These are phyloP conservation scores for Allophyes oxyacanthae DNA, from an alignment of 2,888 invertebrate species.

Conservation along the genomic window DNA sequence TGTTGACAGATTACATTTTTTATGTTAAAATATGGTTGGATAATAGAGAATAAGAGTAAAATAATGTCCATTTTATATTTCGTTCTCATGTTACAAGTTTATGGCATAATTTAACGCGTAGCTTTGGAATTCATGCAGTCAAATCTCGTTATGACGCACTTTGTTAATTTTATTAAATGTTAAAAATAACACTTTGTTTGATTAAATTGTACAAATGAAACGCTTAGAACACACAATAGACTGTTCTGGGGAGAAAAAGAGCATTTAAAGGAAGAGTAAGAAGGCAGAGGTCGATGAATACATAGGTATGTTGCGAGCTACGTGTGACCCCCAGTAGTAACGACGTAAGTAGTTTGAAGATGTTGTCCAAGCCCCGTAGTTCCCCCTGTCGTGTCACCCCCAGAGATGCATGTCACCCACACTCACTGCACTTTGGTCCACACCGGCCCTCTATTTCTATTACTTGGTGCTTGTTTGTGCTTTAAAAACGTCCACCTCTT, in stretches of 20 bases:
- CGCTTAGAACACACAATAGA: slow-evolving; percentile 42
- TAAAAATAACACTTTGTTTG: slow-evolving; percentile 17
- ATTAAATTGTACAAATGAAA: slow-evolving; percentile 30
- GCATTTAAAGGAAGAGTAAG: slow-evolving; percentile 64
- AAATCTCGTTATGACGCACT: slow-evolving; percentile 92
- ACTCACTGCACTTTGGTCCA: slow-evolving; percentile 62
- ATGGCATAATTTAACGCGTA: slow-evolving; percentile 65
- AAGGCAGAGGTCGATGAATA: slow-evolving; percentile 51
- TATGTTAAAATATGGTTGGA: slow-evolving; percentile 54
- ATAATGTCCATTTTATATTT: slow-evolving; percentile 52
- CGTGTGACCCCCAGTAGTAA: slow-evolving; percentile 62
- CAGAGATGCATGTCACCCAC: slow-evolving; percentile 68
- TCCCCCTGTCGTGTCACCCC: slow-evolving; percentile 67
- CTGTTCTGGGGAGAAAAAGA: slow-evolving; percentile 78
- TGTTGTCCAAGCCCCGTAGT: slow-evolving; percentile 79
- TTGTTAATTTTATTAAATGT: slow-evolving; percentile 42
- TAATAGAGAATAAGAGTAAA: slow-evolving; percentile 54
- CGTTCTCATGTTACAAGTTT: slow-evolving; percentile 51
- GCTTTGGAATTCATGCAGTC: slow-evolving; percentile 86
- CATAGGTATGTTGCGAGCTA: slow-evolving; percentile 62
- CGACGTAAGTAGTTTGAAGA: slow-evolving; percentile 82
- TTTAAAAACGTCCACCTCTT: slow-evolving; percentile 43
- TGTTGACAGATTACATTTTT: slow-evolving; percentile 64
- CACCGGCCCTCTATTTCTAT: slow-evolving; percentile 41
- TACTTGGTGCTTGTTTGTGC: slow-evolving; percentile 56